Evolutionary conservation across 2,888 invertebrate species (phyloP).

Genomic region (Nemapogon koenigi): DNA sequence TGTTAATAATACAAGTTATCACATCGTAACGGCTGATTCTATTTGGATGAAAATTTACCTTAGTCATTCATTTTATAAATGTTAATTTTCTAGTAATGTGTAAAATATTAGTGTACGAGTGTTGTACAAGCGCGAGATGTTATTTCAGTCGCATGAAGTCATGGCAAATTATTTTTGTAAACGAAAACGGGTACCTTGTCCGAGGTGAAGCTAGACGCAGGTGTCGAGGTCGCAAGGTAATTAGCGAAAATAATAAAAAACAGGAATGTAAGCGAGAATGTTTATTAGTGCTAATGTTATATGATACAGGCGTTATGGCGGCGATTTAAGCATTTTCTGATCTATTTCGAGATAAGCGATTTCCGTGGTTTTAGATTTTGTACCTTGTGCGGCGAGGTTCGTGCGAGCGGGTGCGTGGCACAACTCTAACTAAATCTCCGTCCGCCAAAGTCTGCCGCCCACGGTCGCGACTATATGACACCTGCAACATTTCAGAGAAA

Average conservation of each 20-base stretch:
- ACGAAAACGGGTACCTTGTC: conserved; percentile 39
- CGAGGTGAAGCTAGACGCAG: conserved; percentile 44
- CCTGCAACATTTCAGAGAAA: conserved; percentile 44
- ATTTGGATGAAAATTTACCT: too few relatives aligned
- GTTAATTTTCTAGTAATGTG: too few relatives aligned
- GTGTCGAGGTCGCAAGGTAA: conserved; percentile 42
- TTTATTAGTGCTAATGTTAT: conserved; percentile 8
- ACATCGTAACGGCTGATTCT: too few relatives aligned
- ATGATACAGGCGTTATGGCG: conserved; percentile 7
- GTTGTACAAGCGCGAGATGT: conserved; percentile 27
- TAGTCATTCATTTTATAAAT: too few relatives aligned
- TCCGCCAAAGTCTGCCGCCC: conserved; percentile 31
- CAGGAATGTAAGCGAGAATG: conserved; percentile 49
- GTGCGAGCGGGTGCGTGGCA: conserved; percentile 60
- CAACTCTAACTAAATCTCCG: conserved; percentile 48
- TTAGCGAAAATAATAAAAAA: conserved; percentile 33
- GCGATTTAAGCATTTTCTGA: neutral
- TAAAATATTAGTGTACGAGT: too few relatives aligned
- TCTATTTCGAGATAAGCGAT: conserved; percentile 7
- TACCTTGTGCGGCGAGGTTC: conserved; percentile 61
- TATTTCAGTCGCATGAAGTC: conserved; percentile 56
- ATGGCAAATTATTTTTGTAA: conserved; percentile 53
- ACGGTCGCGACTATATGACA: conserved; percentile 30
- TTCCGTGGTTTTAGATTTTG: conserved; percentile 12
- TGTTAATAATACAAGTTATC: too few relatives aligned